Conservation (phyloP, 2,888 invertebrate species). For the Didymodactylos carnosus region DNA sequence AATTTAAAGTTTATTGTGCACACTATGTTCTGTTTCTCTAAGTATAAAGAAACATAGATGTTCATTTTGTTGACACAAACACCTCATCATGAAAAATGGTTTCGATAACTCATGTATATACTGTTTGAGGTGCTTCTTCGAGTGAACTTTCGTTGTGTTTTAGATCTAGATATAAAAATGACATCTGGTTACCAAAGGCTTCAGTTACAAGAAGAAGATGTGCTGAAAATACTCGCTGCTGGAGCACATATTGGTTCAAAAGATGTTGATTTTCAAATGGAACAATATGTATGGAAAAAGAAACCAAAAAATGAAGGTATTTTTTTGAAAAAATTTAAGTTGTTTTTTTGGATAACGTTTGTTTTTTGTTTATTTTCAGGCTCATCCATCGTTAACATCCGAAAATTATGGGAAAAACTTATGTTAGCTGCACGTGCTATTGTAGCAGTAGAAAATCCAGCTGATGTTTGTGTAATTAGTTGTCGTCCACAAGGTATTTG, state of each 20-base stretch:
- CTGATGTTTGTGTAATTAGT: conserved; percentile 90
- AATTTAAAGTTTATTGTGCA: too few relatives aligned
- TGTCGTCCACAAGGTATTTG: conserved; percentile 46
- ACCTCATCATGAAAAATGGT: too few relatives aligned
- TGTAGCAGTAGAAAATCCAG: conserved; percentile 88
- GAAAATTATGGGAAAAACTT: conserved; percentile 94
- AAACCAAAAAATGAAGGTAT: conserved; percentile 51
- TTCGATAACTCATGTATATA: too few relatives aligned
- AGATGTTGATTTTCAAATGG: conserved; percentile 90
- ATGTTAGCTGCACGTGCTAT: conserved; percentile 89
- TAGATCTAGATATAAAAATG: conserved; percentile 50
- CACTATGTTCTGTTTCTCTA: too few relatives aligned
- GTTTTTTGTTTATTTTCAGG: background rate
- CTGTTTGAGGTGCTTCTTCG: too few relatives aligned
- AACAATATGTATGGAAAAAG: conserved; percentile 85
- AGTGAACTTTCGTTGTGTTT: too few relatives aligned
- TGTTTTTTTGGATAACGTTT: background rate
- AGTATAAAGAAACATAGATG: too few relatives aligned
- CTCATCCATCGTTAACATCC: conserved; percentile 42
- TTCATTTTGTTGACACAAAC: too few relatives aligned
- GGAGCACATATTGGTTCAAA: conserved; percentile 78
- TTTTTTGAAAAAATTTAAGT: background rate
- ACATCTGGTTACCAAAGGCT: conserved; percentile 65
- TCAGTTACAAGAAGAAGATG: conserved; percentile 85
- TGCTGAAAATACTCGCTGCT: conserved; percentile 88